Evolutionary conservation across 2,797 vertebrate species (phyloP).

Genomic region (Bradypodion ventrale): DNA sequence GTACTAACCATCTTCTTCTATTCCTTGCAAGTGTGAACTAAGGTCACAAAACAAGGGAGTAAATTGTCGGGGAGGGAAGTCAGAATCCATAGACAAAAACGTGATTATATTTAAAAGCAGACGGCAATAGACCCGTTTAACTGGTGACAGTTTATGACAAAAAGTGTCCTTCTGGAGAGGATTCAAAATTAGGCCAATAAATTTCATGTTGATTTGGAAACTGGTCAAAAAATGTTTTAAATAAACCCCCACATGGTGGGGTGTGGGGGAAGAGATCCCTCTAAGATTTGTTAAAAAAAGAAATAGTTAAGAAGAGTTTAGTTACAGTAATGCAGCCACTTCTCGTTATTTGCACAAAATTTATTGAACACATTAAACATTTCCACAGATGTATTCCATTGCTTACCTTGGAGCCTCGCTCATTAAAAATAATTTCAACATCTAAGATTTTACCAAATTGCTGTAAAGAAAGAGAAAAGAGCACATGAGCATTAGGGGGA

Average conservation of each 20-base stretch:
- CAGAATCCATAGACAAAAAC: conserved; percentile 61
- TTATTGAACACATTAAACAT: conserved; percentile 38
- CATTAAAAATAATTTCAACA: conserved; percentile 99
- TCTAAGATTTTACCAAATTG: conserved; percentile 99
- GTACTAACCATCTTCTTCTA: conserved; percentile 43
- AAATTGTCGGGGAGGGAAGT: conserved; percentile 73
- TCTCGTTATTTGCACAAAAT: conserved; percentile 53
- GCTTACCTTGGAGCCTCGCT: conserved; percentile 95
- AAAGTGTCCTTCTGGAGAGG: conserved; percentile 59
- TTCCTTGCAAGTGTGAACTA: conserved; percentile 66
- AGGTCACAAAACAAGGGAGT: conserved; percentile 75
- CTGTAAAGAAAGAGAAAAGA: conserved; percentile 86
- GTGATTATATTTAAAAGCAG: conserved; percentile 66
- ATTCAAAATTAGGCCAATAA: conserved; percentile 57
- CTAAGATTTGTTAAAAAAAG: conserved; percentile 35
- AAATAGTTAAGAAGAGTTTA: conserved; percentile 36
- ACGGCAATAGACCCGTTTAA: conserved; percentile 67
- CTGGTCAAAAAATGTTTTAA: conserved; percentile 21
- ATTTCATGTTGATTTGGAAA: conserved; percentile 62
- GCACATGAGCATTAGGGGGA: conserved; percentile 64
- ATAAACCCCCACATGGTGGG: too few species aligned
- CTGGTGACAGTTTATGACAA: conserved; percentile 59
- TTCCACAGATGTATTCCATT: conserved; percentile 62
- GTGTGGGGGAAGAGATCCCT: not conserved
- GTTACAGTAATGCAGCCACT: conserved; percentile 73